phyloP scores from a whole-genome alignment of 2,888 invertebrate genomes.

The Andrena dorsata region DNA sequence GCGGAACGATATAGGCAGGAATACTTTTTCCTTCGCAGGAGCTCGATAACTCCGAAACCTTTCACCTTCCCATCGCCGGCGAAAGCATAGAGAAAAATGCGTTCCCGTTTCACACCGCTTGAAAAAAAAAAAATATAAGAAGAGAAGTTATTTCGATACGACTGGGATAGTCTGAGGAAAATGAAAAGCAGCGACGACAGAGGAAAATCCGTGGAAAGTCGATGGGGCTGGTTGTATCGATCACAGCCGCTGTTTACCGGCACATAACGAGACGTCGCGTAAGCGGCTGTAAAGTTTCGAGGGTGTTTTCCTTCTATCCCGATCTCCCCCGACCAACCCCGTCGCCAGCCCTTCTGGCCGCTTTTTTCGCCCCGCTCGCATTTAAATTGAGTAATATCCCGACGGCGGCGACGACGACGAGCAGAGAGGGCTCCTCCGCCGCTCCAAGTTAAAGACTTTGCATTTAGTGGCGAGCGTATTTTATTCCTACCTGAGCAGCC shows the following conservation, averaged over 20 bases:
- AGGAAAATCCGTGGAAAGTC: constrained; percentile 11
- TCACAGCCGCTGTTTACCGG: constrained; percentile 52
- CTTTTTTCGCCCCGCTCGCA: constrained; percentile 64
- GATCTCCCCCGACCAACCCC: constrained; percentile 18
- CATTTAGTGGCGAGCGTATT: constrained; percentile 68
- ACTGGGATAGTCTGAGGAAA: neutral
- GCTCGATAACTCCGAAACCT: constrained; percentile 21
- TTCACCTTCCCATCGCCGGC: neutral
- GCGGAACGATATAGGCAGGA: constrained; percentile 9
- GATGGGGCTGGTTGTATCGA: constrained; percentile 44
- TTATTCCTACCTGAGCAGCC: constrained; percentile 60
- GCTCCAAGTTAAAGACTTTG: constrained; percentile 72
- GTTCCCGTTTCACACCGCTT: neutral
- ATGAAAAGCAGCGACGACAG: constrained; percentile 1
- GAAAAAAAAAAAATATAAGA: neutral
- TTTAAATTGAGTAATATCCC: constrained; percentile 73
- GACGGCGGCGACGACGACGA: constrained; percentile 47
- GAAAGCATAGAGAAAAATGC: neutral
- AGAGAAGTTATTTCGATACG: neutral
- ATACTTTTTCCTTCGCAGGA: neutral
- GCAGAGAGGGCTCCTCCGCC: constrained; percentile 47
- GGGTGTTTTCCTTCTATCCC: constrained; percentile 56
- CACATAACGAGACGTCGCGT: constrained; percentile 58
- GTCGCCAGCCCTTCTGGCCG: constrained; percentile 13
- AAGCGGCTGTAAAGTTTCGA: constrained; percentile 62